Evolutionary conservation across 2,113 vertebrate genomes (phyloP).

Genomic region (Thermophis baileyi): DNA sequence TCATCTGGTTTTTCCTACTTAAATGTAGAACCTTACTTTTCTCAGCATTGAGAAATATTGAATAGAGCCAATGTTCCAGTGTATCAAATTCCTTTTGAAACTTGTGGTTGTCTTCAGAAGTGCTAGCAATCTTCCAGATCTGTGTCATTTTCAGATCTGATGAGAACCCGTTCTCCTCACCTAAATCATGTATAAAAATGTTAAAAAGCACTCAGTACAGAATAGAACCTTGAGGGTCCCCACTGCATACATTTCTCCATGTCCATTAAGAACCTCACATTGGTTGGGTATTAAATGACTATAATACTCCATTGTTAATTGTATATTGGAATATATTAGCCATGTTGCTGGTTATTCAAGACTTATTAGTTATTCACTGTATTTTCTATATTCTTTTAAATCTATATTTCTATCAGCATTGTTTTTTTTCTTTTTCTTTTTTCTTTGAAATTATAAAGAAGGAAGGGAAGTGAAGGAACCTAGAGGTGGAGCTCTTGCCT

Average conservation of each 20-base stretch:
- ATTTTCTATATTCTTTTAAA: background rate
- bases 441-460: background rate
- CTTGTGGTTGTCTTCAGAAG: background rate
- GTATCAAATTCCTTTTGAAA: background rate
- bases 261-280: background rate
- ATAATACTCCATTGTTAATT: background rate
- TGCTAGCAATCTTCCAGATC: background rate
- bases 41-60: background rate
- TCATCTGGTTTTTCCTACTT: background rate
- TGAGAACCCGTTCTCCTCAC: background rate
- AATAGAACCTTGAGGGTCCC: background rate
- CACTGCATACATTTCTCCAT: background rate
- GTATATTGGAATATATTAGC: background rate
- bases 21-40: background rate
- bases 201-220: background rate
- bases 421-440: background rate
- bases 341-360: background rate
- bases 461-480: no score
- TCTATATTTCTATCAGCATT: background rate
- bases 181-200: background rate
- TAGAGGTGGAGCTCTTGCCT: no score
- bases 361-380: background rate
- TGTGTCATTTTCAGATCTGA: background rate
- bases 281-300: background rate
- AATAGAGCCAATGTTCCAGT: background rate